These are phyloP conservation scores for Psettodes erumei DNA, from an alignment of 2,113 vertebrate genomes.

Conservation along the genomic window DNA sequence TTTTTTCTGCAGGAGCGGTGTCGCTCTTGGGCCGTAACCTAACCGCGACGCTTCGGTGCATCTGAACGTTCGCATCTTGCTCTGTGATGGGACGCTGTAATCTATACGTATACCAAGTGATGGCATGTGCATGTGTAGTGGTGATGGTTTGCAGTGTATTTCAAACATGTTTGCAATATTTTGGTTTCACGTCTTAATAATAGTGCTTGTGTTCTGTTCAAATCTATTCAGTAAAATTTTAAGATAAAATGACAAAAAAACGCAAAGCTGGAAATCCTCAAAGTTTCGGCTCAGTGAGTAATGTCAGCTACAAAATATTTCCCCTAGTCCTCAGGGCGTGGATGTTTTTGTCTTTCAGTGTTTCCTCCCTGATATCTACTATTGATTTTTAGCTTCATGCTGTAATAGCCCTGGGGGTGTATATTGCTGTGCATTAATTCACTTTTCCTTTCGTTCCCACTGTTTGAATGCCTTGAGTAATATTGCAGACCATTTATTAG, in stretches of 20 bases:
- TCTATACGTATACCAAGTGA: not conserved
- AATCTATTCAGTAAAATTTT: not conserved
- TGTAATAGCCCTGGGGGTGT: not conserved
- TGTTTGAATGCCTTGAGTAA: not conserved
- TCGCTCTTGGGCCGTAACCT: not conserved
- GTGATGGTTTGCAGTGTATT: not conserved
- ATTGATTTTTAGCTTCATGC: conserved; percentile 28
- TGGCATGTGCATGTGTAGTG: not conserved
- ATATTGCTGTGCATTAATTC: not conserved
- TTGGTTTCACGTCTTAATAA: not conserved
- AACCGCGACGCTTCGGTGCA: not conserved
- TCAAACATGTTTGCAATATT: not conserved
- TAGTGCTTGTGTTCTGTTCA: not conserved
- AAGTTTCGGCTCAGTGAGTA: not conserved
- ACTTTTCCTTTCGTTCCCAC: not conserved
- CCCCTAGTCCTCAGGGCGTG: not conserved
- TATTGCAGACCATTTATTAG: not conserved
- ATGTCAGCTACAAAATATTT: not conserved
- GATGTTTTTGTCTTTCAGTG: not conserved
- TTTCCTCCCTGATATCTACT: conserved; percentile 26
- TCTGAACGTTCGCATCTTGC: not conserved
- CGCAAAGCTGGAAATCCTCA: not conserved
- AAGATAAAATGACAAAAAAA: not conserved
- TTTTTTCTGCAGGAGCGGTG: conserved; percentile 49
- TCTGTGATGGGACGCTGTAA: not conserved